phyloP scores from a whole-genome alignment of 2,797 vertebrate genomes.

The Chelon auratus region DNA sequence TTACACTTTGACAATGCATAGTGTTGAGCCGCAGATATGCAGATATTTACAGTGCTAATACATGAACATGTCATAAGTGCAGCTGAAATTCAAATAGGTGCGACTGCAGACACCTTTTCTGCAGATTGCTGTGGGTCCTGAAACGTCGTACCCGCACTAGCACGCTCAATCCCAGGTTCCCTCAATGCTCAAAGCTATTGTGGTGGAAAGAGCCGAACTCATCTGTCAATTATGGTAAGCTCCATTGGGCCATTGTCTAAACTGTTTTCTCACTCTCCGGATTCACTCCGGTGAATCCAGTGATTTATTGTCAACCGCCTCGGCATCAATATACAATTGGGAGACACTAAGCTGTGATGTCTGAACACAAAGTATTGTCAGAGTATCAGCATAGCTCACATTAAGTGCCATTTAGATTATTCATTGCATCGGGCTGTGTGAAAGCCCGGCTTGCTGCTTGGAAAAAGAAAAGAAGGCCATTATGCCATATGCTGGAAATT shows the following conservation, averaged over 20 bases:
- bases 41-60: slow-evolving; percentile 12
- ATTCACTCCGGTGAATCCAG: slow-evolving; percentile 71
- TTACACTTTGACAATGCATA: not conserved
- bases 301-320: slow-evolving; percentile 84
- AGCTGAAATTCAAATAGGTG: slow-evolving; percentile 12
- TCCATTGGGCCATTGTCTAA: slow-evolving; percentile 85
- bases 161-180: slow-evolving; percentile 66
- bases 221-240: slow-evolving; percentile 85
- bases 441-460: slow-evolving; percentile 56
- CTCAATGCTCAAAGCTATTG: slow-evolving; percentile 73
- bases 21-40: not conserved
- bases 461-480: slow-evolving; percentile 53
- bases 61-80: slow-evolving; percentile 2
- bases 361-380: slow-evolving; percentile 81
- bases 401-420: slow-evolving; percentile 81
- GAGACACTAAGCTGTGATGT: slow-evolving; percentile 81
- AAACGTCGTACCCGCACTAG: slow-evolving; percentile 26
- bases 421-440: slow-evolving; percentile 69
- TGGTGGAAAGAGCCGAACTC: slow-evolving; percentile 79
- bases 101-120: slow-evolving; percentile 26
- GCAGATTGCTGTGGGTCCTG: slow-evolving; percentile 6
- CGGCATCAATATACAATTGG: slow-evolving; percentile 80
- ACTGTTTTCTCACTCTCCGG: slow-evolving; percentile 81
- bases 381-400: slow-evolving; percentile 79
- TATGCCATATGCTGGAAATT: slow-evolving; percentile 51